Percentiles rank a stretch among this genome's conserved stretches.
Conservation (phyloP, 2,888 invertebrate genomes). For the Podotricha telesiphe region DNA sequence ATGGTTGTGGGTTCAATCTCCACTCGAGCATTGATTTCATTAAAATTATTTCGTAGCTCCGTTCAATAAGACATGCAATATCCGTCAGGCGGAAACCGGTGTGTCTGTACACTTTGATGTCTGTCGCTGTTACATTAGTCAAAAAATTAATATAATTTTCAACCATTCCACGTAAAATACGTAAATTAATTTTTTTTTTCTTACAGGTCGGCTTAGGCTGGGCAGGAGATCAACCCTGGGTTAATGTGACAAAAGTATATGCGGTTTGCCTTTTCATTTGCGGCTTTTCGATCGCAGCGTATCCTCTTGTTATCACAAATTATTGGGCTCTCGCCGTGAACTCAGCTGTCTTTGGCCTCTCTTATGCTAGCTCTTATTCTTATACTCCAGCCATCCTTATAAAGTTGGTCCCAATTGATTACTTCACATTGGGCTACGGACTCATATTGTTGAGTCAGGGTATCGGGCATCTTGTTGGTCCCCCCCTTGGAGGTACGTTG, state of each 20-base stretch:
- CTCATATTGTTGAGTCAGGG: conserved; percentile 94
- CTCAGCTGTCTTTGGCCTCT: conserved; percentile 91
- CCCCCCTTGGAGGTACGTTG: conserved; percentile 91
- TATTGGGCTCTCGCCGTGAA: conserved; percentile 75
- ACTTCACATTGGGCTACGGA: conserved; percentile 96
- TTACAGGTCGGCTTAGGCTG: conserved; percentile 92
- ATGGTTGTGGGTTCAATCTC: too few species aligned
- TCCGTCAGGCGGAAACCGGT: too few species aligned
- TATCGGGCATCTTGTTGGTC: conserved; percentile 95
- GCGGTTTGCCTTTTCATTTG: conserved; percentile 89
- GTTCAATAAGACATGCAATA: too few species aligned
- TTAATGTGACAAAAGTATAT: conserved; percentile 92
- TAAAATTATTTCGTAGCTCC: too few species aligned
- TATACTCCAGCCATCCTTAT: conserved; percentile 95
- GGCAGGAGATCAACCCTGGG: conserved; percentile 93
- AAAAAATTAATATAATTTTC: too few species aligned
- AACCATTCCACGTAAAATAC: too few species aligned
- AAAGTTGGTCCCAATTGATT: conserved; percentile 93
- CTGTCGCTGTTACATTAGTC: too few species aligned
- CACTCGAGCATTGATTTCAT: too few species aligned
- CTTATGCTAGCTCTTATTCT: conserved; percentile 95
- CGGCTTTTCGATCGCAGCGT: conserved; percentile 84
- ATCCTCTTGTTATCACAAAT: conserved; percentile 82
- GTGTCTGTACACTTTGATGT: too few species aligned
- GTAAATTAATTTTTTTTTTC: conserved; percentile 23